Evolutionary conservation across 2,113 vertebrate genomes (phyloP).

Genomic region (Tyto alba): DNA sequence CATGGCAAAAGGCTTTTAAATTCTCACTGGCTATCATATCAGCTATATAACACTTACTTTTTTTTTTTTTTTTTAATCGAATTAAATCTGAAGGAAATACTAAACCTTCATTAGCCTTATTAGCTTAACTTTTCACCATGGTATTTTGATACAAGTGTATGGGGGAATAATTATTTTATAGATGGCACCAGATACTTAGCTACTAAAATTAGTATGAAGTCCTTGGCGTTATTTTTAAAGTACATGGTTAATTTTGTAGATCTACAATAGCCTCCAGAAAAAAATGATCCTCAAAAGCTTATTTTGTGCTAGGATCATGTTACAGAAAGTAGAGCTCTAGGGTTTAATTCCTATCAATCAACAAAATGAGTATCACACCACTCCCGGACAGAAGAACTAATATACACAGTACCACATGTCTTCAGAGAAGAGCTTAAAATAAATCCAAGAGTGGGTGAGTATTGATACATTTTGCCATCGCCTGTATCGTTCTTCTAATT

Average conservation of each 20-base stretch:
- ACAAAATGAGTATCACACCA: conserved; percentile 31
- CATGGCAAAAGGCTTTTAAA: not conserved
- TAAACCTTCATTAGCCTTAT: not conserved
- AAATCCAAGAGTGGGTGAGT: not conserved
- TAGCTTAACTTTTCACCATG: not conserved
- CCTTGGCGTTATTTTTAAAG: conserved; percentile 20
- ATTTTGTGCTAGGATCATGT: conserved; percentile 5
- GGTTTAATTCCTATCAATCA: conserved; percentile 52
- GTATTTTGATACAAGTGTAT: not conserved
- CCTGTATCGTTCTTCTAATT: not conserved
- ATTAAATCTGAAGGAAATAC: not conserved
- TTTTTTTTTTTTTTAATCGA: not conserved
- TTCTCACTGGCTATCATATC: not conserved
- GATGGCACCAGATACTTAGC: not conserved
- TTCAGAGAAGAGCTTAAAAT: conserved; percentile 31
- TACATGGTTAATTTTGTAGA: conserved; percentile 13
- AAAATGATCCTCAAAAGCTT: not conserved
- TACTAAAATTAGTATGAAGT: conserved; percentile 30
- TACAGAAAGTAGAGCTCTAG: conserved; percentile 25
- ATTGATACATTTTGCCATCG: not conserved
- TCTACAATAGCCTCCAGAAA: not conserved
- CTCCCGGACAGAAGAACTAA: not conserved
- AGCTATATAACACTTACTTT: not conserved
- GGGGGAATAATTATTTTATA: not conserved
- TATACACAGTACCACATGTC: not conserved